Evolutionary conservation across 2,797 vertebrate genomes (phyloP), one percentile per base, ranked within the genome.

Genomic region (Myripristis murdjan): DNA sequence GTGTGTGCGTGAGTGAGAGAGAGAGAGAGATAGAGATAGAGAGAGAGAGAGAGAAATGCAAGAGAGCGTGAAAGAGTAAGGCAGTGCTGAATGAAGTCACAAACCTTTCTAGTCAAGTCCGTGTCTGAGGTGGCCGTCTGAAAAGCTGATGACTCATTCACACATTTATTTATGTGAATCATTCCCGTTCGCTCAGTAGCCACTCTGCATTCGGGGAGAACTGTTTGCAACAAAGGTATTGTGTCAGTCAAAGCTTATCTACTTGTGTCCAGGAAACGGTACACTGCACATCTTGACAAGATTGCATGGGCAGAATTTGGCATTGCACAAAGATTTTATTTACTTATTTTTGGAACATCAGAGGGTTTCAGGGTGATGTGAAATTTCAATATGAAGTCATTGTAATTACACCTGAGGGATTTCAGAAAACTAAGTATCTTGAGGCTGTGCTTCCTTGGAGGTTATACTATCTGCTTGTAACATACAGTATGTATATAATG

Each of bases 121-220:
- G 93, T 87, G 91, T 90, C 90, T 85, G 92, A 95, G 90, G 90
- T 92, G 90, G 91, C 90, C 88, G 91, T 91, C 91, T 85, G 84
- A 94, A 73, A 96, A 95, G 94, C 92, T 95, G 94, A 93, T 96
- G 95, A 94, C 93, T 93, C 95, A 95, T 95, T 96, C 95, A 93
- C 95, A 95, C 91, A 77, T 96, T 87, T 59, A 84, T 87, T 85
- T 89, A 46, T 78, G 87, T 89, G 89, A 96, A 92, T 89, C 86
- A 86, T 77, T 91, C 87, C 91, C 93, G 94, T 91, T 92, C 86
- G 94, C 92, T 92, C 95, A 95, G 93, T 81, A 86, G 70, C 69
- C 73, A 20, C 67, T 87, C 75, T 84, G 83, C 65, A 67, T 86
- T 89, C 70, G 73, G 79, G 65, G 85, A 78, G 81, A 87, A 85